phyloP scores from a whole-genome alignment of 30 jellyfish, hydroid and myxozoan genomes.

The Clytia hemisphaerica region DNA sequence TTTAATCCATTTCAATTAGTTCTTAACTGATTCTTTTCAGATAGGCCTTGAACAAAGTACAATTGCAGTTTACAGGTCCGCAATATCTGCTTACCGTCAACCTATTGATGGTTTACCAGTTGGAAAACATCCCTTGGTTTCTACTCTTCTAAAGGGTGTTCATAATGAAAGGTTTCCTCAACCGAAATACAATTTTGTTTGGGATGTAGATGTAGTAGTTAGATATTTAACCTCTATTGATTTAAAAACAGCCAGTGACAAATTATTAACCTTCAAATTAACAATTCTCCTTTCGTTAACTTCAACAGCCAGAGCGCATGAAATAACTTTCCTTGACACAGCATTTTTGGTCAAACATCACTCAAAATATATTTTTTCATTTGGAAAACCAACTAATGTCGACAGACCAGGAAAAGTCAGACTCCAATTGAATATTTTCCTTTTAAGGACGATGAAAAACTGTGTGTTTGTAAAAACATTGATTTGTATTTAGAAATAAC shows the following conservation, averaged over 20 bases:
- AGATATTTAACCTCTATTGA: neutral
- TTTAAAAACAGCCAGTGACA: neutral
- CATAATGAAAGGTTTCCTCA: neutral
- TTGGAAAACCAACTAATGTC: neutral
- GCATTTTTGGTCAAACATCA: neutral
- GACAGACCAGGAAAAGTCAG: neutral
- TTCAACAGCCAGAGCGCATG: neutral
- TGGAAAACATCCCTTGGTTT: neutral
- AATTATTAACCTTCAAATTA: neutral
- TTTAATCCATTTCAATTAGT: too few species aligned
- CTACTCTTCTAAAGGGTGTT: neutral
- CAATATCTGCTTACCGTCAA: neutral
- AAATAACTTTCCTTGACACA: neutral
- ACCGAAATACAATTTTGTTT: neutral
- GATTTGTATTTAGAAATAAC: neutral
- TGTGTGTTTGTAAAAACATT: neutral
- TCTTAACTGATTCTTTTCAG: neutral
- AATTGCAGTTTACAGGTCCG: neutral
- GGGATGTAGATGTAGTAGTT: neutral
- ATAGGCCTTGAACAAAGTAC: neutral
- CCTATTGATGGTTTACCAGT: neutral
- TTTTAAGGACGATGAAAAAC: neutral
- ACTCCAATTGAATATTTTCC: neutral
- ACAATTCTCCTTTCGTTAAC: neutral
- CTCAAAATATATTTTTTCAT: neutral